Evolutionary conservation across 2,113 vertebrate species (phyloP).

Genomic region (Calyptommatus sinebrachiatus): DNA sequence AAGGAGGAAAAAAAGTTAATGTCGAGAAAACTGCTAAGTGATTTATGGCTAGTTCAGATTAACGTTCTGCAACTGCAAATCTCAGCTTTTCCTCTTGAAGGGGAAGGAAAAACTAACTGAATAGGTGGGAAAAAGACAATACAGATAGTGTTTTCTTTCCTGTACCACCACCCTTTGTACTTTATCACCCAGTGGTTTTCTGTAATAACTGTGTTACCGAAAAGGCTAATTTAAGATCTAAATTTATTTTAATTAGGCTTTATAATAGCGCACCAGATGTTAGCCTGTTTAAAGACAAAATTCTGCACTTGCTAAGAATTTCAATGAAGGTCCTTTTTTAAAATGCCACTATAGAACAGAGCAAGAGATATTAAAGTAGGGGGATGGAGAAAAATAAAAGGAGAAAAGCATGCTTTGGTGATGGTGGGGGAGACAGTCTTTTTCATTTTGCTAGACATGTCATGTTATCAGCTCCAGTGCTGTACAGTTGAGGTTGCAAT

Average conservation of each 20-base stretch:
- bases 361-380: conserved; percentile 28
- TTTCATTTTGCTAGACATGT: conserved; percentile 38
- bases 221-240: conserved; percentile 72
- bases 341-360: conserved; percentile 35
- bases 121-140: conserved; percentile 24
- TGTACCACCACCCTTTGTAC: conserved; percentile 54
- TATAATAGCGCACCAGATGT: conserved; percentile 70
- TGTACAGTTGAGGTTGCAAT: conserved; percentile 46
- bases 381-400: conserved; percentile 19
- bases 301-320: conserved; percentile 63
- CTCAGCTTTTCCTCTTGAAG: conserved; percentile 13
- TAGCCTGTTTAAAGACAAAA: conserved; percentile 61
- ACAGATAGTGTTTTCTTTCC: conserved; percentile 58
- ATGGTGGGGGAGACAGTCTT: conserved; percentile 10
- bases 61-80: conserved; percentile 31
- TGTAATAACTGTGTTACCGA: conserved; percentile 70
- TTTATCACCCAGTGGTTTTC: conserved; percentile 62
- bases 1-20: not conserved
- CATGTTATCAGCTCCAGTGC: conserved; percentile 27
- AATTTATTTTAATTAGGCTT: conserved; percentile 78
- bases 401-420: fast-evolving
- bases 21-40: conserved; percentile 15
- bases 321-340: conserved; percentile 60
- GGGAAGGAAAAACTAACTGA: not conserved
- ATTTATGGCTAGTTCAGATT: conserved; percentile 24